These are phyloP conservation scores for Drosophila kepulauana DNA, from an alignment of 1,140 invertebrate genomes.

Conservation along the genomic window DNA sequence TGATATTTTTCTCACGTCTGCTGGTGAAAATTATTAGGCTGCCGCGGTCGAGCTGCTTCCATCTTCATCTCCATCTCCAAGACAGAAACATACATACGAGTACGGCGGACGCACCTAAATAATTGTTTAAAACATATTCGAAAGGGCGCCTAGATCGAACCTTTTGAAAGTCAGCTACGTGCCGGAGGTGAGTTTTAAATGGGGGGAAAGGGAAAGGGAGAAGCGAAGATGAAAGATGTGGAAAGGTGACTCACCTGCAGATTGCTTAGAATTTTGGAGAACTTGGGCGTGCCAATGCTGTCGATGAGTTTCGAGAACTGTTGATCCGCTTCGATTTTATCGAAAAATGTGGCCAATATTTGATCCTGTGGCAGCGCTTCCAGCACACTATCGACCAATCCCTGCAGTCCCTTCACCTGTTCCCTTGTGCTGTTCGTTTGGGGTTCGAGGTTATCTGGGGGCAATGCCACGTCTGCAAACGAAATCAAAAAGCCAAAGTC, in stretches of 20 bases:
- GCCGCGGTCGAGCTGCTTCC: conserved; percentile 26
- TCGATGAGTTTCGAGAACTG: conserved; percentile 71
- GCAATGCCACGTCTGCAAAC: conserved; percentile 10
- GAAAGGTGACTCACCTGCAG: conserved; percentile 69
- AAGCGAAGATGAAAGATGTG: not conserved
- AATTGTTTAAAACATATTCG: conserved; percentile 69
- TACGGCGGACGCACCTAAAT: conserved; percentile 4
- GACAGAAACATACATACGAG: conserved; percentile 7
- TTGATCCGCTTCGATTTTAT: conserved; percentile 73
- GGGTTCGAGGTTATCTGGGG: not conserved
- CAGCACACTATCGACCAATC: conserved; percentile 72
- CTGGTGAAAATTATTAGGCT: conserved; percentile 69
- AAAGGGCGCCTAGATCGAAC: conserved; percentile 33
- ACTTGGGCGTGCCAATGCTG: conserved; percentile 69
- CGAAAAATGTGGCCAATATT: conserved; percentile 75
- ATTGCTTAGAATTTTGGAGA: conserved; percentile 66
- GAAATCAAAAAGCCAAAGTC: conserved; percentile 3
- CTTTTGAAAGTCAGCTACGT: conserved; percentile 39
- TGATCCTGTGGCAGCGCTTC: conserved; percentile 76
- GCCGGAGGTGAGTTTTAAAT: conserved; percentile 6
- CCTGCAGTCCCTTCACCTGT: conserved; percentile 69
- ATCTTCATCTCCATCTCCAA: conserved; percentile 24
- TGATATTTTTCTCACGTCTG: conserved; percentile 72
- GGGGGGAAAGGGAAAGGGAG: too few species aligned
- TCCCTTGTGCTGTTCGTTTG: conserved; percentile 26